Evolutionary conservation across 2,888 invertebrate genomes (phyloP), one percentile per base, ranked within the genome.

Genomic region (Diploptera punctata): DNA sequence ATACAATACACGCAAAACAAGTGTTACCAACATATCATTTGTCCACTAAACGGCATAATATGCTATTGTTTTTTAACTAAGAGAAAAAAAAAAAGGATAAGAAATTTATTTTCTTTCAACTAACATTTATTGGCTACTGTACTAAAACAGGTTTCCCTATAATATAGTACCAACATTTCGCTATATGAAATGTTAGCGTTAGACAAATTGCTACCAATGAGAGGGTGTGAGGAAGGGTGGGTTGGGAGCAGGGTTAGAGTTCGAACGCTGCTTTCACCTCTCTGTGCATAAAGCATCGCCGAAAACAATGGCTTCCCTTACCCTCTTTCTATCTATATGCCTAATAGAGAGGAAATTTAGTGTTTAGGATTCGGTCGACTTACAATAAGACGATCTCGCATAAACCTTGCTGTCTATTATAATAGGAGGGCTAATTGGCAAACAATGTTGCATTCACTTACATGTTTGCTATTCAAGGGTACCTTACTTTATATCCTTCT

Each of bases 401-500:
- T 38, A 61, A 24, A 57, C 21, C 24, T 2, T 44, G 44, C 7
- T 33, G 21, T 19, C 61, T 43, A 65, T 68, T 43, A 69, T 69
- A 69, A 69, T 60, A 24, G 54, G 18, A n/a, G n/a, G 60, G 43
- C 57, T 69, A 69, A 69, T 69, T 69, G 69, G 69, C 54, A 69
- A 69, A 69, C 69, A 69, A 69, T 60, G 69, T 33, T n/a, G 38
- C 43, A 69, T 69, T 54, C 54, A 69, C 69, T 65, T 65, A 65
- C 65, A 65, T 65, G 65, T 47, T 65, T 44, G 44, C 65, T 65
- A 65, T 65, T 65, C 65, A 47, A 26, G 65, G 47, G 24, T 65
- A 65, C 47, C 47, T 65, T 65, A 65, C 65, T 43, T 43, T 33
- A 43, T 65, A 44, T 44, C 21, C 62, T 9, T 26, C 65, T 7